Evolutionary conservation across 2,113 vertebrate species (phyloP).

Genomic region (Azemiops feae): DNA sequence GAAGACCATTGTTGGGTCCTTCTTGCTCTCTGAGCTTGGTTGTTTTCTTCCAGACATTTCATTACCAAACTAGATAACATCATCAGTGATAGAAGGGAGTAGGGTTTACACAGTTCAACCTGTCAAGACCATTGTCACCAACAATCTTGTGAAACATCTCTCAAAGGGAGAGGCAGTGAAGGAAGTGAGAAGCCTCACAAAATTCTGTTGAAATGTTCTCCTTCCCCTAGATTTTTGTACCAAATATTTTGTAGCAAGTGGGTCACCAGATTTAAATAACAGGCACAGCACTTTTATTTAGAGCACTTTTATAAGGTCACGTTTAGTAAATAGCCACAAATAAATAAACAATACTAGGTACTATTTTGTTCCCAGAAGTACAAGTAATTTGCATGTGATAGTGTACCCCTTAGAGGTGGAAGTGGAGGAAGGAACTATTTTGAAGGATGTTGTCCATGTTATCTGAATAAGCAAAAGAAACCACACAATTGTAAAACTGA

Average conservation of each 20-base stretch:
- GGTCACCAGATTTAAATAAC: background rate
- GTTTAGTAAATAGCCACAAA: background rate
- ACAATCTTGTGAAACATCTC: background rate
- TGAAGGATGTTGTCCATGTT: background rate
- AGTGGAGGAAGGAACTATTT: background rate
- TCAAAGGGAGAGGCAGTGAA: background rate
- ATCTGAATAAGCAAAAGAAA: background rate
- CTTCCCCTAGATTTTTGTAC: background rate
- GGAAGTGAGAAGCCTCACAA: background rate
- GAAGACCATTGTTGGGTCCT: background rate
- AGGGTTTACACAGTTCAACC: background rate
- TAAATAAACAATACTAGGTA: background rate
- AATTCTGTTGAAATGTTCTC: background rate
- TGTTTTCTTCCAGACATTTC: background rate
- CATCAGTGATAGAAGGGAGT: background rate
- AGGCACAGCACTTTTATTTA: background rate
- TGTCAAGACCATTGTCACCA: background rate
- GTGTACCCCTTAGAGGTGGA: background rate
- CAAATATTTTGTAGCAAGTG: background rate
- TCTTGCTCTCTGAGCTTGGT: background rate
- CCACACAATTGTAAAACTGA: too few relatives aligned
- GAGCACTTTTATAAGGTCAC: background rate
- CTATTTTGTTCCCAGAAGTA: background rate
- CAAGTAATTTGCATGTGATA: background rate
- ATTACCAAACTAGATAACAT: background rate